Evolutionary conservation across 2,888 invertebrate species (phyloP).

Genomic region (Disparrhopalites patrizii): DNA sequence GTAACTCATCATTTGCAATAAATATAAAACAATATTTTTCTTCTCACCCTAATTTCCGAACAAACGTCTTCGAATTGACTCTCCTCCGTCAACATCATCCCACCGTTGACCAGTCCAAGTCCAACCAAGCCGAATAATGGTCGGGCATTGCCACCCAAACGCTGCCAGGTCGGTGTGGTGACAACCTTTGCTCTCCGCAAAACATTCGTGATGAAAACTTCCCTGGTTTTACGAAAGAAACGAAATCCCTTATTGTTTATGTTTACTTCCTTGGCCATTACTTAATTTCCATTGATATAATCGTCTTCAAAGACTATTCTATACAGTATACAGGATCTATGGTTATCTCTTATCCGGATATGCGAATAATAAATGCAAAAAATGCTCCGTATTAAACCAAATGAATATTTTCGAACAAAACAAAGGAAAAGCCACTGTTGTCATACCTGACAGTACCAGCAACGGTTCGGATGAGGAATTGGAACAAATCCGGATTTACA

Average conservation of each 20-base stretch:
- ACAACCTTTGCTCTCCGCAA: constrained; percentile 64
- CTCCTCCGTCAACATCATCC: constrained; percentile 68
- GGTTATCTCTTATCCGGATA: too few relatives aligned
- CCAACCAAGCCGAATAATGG: constrained; percentile 72
- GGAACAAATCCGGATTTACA: constrained; percentile 10
- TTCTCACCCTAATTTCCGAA: constrained; percentile 67
- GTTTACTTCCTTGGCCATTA: too few relatives aligned
- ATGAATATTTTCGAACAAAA: too few relatives aligned
- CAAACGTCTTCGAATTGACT: constrained; percentile 74
- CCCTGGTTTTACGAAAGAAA: too few relatives aligned
- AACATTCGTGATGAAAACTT: constrained; percentile 65
- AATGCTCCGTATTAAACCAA: too few relatives aligned
- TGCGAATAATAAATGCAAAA: too few relatives aligned
- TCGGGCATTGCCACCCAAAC: constrained; percentile 62
- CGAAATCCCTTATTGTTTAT: too few relatives aligned
- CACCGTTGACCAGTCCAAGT: constrained; percentile 67
- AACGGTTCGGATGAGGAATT: constrained; percentile 12
- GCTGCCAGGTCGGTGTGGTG: constrained; percentile 5
- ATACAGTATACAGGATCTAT: too few relatives aligned
- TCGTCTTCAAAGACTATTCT: too few relatives aligned
- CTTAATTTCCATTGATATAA: too few relatives aligned
- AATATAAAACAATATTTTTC: constrained; percentile 26
- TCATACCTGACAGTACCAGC: constrained; percentile 25
- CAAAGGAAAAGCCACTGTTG: too few relatives aligned
- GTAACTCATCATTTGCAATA: neutral